Evolutionary conservation across 2,888 invertebrate species (phyloP).

Genomic region (Parnassius mnemosyne): DNA sequence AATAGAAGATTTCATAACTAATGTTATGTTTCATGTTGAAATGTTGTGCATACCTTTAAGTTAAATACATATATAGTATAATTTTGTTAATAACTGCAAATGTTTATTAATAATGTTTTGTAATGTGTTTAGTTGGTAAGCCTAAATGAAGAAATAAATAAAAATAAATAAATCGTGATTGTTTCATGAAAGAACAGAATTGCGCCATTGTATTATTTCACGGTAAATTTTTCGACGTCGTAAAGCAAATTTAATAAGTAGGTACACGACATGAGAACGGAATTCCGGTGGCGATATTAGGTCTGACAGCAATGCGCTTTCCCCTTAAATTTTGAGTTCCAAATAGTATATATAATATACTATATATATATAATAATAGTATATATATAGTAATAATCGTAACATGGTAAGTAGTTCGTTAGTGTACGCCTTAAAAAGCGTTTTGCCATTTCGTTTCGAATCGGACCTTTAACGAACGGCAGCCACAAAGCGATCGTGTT

Average conservation of each 20-base stretch:
- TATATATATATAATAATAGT: too few species aligned
- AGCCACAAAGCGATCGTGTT: constrained; percentile 66
- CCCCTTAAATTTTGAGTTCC: constrained; percentile 29
- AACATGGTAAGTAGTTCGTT: constrained; percentile 23
- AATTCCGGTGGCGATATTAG: constrained; percentile 16
- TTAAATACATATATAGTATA: too few species aligned
- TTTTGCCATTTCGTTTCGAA: constrained; percentile 43
- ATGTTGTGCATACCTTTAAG: too few species aligned
- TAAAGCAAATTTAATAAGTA: constrained; percentile 15
- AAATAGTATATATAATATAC: too few species aligned
- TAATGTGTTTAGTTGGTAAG: too few species aligned
- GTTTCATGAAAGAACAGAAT: constrained; percentile 3
- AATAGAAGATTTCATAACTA: too few species aligned
- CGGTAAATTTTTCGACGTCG: constrained; percentile 25
- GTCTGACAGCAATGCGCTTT: constrained; percentile 27
- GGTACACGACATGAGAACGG: constrained; percentile 12
- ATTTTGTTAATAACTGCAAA: too few species aligned
- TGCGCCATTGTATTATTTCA: constrained; percentile 30
- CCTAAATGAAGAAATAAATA: too few species aligned
- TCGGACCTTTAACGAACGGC: constrained; percentile 50
- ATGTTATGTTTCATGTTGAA: too few species aligned
- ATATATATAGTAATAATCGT: too few species aligned
- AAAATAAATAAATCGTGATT: too few species aligned
- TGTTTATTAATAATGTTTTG: too few species aligned
- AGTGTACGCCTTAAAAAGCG: constrained; percentile 42